phyloP scores from a whole-genome alignment of 2,113 vertebrate species.

The Eolophus roseicapilla region DNA sequence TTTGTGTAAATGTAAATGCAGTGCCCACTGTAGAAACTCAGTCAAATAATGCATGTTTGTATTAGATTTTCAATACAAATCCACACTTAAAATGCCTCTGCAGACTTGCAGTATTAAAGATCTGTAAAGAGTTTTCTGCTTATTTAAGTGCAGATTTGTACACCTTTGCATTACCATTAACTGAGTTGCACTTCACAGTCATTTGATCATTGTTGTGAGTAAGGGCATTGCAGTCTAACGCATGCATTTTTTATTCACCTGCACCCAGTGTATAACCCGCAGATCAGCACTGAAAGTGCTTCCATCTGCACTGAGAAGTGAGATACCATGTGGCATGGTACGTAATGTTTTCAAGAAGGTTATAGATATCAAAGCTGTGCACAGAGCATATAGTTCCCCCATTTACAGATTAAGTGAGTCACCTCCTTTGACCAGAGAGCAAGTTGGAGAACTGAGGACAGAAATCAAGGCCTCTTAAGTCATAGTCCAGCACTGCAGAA shows the following conservation, averaged over 20 bases:
- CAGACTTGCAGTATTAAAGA: neutral
- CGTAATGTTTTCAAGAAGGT: neutral
- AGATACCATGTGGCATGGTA: neutral
- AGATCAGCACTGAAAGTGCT: neutral
- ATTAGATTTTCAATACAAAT: neutral
- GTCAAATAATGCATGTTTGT: neutral
- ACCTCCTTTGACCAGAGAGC: neutral
- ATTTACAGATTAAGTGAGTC: neutral
- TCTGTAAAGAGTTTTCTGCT: neutral
- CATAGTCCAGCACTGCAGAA: neutral
- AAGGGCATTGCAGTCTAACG: neutral
- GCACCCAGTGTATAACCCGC: neutral
- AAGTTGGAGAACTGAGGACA: neutral
- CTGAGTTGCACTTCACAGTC: neutral
- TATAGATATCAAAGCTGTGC: neutral
- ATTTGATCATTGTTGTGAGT: neutral
- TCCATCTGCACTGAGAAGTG: neutral
- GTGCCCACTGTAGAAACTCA: neutral
- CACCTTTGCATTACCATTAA: neutral
- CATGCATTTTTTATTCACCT: neutral
- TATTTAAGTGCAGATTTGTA: neutral
- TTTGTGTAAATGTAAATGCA: neutral
- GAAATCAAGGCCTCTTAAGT: neutral
- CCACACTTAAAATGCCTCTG: neutral
- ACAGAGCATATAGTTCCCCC: neutral